Conservation (phyloP, 2,113 vertebrate species). For the Tyto alba region DNA sequence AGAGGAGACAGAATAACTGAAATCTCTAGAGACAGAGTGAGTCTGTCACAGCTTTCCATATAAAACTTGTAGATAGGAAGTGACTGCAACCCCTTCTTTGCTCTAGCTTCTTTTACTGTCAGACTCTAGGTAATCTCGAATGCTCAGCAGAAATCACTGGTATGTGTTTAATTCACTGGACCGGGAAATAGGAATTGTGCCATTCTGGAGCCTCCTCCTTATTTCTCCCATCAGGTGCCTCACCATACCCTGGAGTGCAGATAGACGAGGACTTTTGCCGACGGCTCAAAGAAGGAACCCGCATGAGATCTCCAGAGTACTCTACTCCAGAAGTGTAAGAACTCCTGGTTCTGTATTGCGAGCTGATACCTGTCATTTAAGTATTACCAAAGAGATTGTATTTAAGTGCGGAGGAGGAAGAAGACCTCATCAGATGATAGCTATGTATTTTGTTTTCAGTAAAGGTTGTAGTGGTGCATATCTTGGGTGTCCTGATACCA, state of each 20-base stretch:
- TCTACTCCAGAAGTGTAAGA: constrained; percentile 90
- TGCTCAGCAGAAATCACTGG: neutral
- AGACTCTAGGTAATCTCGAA: fast-evolving
- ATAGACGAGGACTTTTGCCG: constrained; percentile 94
- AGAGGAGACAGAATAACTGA: neutral
- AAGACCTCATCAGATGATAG: neutral
- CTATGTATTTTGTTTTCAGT: neutral
- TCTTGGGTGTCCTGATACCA: neutral
- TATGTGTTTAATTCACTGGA: neutral
- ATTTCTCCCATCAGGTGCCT: constrained; percentile 77
- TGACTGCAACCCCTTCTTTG: neutral
- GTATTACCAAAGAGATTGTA: no score
- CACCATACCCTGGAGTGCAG: constrained; percentile 90
- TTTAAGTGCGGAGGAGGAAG: neutral
- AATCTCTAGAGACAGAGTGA: neutral
- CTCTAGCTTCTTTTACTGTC: neutral
- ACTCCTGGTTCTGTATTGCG: neutral
- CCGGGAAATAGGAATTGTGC: neutral
- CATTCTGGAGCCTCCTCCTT: neutral
- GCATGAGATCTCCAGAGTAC: constrained; percentile 92
- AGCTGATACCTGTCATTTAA: neutral
- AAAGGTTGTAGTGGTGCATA: fast-evolving
- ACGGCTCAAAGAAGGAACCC: constrained; percentile 87
- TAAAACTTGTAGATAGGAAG: neutral
- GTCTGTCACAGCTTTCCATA: neutral